Evolutionary conservation across 2,888 invertebrate species (phyloP).

Genomic region (Dusona sp.): DNA sequence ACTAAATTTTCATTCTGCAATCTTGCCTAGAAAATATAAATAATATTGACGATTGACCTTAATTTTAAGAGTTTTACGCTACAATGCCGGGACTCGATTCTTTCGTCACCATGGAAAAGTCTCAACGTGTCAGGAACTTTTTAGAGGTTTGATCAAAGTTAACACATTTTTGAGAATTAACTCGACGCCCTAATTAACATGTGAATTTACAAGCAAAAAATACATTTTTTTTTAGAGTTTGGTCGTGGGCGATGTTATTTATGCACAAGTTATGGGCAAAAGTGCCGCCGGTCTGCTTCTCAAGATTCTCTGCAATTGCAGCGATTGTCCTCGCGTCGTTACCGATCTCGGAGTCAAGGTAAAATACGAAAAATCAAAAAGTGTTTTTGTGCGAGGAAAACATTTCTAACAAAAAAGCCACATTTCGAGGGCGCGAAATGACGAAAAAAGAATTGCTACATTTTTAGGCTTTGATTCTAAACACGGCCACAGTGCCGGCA

Average conservation of each 20-base stretch:
- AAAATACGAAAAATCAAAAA: conserved; percentile 69
- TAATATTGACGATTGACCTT: too few relatives aligned
- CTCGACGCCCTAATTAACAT: background rate
- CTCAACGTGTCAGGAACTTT: conserved; percentile 91
- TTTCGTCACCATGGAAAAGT: conserved; percentile 92
- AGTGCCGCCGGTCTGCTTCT: conserved; percentile 91
- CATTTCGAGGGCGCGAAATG: too few relatives aligned
- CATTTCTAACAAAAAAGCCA: background rate
- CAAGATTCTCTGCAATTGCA: conserved; percentile 94
- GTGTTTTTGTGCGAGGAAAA: background rate
- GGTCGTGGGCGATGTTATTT: conserved; percentile 89
- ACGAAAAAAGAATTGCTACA: background rate
- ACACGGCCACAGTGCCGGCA: conserved; percentile 88
- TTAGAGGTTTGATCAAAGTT: conserved; percentile 88
- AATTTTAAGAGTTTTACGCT: conserved; percentile 89
- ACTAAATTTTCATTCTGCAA: background rate
- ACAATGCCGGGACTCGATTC: conserved; percentile 95
- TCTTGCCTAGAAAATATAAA: background rate
- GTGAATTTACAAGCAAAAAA: background rate
- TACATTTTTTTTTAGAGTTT: conserved; percentile 77
- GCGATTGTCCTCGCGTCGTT: conserved; percentile 91
- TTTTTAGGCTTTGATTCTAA: conserved; percentile 82
- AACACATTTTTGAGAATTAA: background rate
- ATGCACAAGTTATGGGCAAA: conserved; percentile 92
- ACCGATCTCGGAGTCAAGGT: conserved; percentile 96